Evolutionary conservation across 2,888 invertebrate species (phyloP).

Genomic region (Ypsolopha scabrella): DNA sequence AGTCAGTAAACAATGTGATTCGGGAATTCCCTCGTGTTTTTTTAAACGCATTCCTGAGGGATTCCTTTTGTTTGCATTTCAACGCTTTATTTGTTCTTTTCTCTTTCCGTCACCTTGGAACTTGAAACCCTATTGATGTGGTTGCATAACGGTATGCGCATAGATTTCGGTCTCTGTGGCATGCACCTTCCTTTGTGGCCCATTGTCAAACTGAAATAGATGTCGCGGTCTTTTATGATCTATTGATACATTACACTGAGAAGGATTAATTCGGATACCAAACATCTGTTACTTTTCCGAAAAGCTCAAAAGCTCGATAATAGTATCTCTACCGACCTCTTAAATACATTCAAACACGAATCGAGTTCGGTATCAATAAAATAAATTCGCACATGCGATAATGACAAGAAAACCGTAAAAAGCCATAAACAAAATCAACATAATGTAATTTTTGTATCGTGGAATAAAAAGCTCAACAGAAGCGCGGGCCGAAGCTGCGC

Average conservation of each 20-base stretch:
- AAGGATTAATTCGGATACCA: not conserved
- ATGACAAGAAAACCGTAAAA: not conserved
- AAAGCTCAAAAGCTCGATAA: not conserved
- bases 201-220: not conserved
- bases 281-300: not conserved
- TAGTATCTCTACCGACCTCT: not conserved
- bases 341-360: no score
- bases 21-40: constrained; percentile 60
- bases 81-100: constrained; percentile 41
- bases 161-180: constrained; percentile 12
- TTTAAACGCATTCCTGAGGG: constrained; percentile 65
- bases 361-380: no score
- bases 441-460: constrained; percentile 17
- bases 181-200: not conserved
- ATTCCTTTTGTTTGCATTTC: constrained; percentile 66
- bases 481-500: constrained; percentile 48
- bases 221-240: no score
- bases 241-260: no score
- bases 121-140: constrained; percentile 23
- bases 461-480: constrained; percentile 64
- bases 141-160: constrained; percentile 38
- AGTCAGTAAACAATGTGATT: constrained; percentile 61
- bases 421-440: not conserved
- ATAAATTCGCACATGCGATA: not conserved
- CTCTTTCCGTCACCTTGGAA: constrained; percentile 39